Percentiles rank a stretch among this genome's conserved stretches.
Conservation (phyloP, 2,888 invertebrate genomes). For the Temnothorax rugatulus region DNA sequence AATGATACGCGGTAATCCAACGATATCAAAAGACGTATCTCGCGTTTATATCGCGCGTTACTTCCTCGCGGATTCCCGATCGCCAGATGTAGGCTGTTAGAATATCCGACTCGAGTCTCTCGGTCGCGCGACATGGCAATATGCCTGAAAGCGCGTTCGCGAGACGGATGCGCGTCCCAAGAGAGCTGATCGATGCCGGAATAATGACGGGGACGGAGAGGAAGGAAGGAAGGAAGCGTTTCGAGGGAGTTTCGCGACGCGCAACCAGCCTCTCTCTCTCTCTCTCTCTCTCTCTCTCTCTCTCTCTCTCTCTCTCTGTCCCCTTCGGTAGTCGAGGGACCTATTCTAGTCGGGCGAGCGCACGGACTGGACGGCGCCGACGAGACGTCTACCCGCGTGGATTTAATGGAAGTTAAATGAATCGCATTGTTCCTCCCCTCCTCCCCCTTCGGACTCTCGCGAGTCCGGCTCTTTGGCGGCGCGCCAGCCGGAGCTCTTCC, state of each 20-base stretch:
- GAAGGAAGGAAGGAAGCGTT: slow-evolving; percentile 21
- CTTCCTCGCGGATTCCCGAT: neutral
- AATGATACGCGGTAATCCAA: neutral
- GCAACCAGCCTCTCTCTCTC: neutral
- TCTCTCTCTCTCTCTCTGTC: too few relatives aligned
- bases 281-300: neutral
- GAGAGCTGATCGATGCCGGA: slow-evolving; percentile 48
- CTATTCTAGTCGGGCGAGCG: slow-evolving; percentile 45
- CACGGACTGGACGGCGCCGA: slow-evolving; percentile 29
- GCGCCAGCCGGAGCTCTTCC: slow-evolving; percentile 52
- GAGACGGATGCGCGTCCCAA: slow-evolving; percentile 17
- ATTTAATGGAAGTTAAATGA: slow-evolving; percentile 76
- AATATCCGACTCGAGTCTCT: neutral
- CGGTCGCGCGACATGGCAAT: neutral
- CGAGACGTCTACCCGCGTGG: slow-evolving; percentile 40
- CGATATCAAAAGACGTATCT: neutral
- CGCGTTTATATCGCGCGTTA: neutral
- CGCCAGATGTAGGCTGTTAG: slow-evolving; percentile 3
- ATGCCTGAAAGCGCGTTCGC: slow-evolving; percentile 12
- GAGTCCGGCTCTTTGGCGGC: slow-evolving; percentile 61
- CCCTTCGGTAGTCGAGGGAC: slow-evolving; percentile 20
- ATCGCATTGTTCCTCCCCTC: slow-evolving; percentile 68
- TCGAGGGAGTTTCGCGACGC: slow-evolving; percentile 25
- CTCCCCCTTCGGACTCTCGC: neutral
- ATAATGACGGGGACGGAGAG: slow-evolving; percentile 32